Percentiles rank a stretch among this genome's conserved stretches.
Evolutionary conservation across 2,888 invertebrate species (phyloP).

Genomic region (Pyrgus malvae): DNA sequence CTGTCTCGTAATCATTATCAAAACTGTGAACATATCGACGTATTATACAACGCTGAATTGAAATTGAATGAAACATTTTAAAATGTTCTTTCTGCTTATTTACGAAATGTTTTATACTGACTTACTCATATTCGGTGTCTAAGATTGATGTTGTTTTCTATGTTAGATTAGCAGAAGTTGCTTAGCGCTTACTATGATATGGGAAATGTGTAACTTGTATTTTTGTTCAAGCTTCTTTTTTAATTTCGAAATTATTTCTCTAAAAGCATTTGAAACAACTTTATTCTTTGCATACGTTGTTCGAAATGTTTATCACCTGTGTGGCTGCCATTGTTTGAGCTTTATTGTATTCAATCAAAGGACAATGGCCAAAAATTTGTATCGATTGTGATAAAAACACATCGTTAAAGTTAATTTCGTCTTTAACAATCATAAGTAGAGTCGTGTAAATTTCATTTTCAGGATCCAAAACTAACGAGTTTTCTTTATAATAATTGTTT

Average conservation of each 20-base stretch:
- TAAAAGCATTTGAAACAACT: neutral
- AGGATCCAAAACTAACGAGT: too few species aligned
- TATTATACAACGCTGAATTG: too few species aligned
- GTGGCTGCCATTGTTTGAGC: slow-evolving; percentile 8
- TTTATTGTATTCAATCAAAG: slow-evolving; percentile 8
- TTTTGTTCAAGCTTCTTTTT: neutral
- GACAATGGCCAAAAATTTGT: slow-evolving; percentile 15
- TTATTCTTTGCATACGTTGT: neutral
- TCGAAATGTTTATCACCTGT: slow-evolving; percentile 7
- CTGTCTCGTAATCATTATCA: too few species aligned
- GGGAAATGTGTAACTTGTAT: neutral
- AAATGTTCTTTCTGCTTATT: too few species aligned
- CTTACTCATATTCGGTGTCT: too few species aligned
- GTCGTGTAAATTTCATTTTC: too few species aligned
- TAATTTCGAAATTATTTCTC: slow-evolving; percentile 5
- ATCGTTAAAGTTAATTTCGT: neutral
- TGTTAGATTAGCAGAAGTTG: neutral
- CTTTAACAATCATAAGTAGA: too few species aligned
- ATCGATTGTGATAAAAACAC: too few species aligned
- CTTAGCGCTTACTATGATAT: neutral
- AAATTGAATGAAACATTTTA: too few species aligned
- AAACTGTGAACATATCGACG: too few species aligned
- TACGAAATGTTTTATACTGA: too few species aligned
- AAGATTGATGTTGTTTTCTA: neutral
- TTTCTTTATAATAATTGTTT: too few species aligned